These are phyloP conservation scores for Tineola bisselliella DNA, from an alignment of 2,888 invertebrate species.

Conservation along the genomic window DNA sequence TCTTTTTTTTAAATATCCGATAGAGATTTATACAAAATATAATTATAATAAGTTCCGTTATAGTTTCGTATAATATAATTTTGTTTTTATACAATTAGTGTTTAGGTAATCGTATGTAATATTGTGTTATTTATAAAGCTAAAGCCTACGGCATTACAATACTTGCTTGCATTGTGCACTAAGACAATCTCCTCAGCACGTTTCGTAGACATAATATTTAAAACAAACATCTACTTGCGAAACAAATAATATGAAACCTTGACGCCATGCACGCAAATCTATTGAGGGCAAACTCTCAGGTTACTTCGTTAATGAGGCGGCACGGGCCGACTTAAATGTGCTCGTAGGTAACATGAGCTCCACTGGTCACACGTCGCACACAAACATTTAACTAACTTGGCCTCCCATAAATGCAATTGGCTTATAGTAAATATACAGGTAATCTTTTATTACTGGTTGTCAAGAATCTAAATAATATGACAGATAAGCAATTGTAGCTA, in stretches of 20 bases:
- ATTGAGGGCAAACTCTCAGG: slow-evolving; percentile 20
- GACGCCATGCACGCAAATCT: slow-evolving; percentile 24
- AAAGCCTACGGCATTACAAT: too few relatives aligned
- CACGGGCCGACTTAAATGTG: slow-evolving; percentile 29
- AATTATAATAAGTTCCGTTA: slow-evolving; percentile 8
- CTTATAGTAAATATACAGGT: neutral
- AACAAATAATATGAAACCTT: neutral
- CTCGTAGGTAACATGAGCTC: slow-evolving; percentile 33
- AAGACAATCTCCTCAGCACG: too few relatives aligned
- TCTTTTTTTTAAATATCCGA: slow-evolving; percentile 16
- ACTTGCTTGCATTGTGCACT: too few relatives aligned
- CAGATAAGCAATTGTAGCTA: slow-evolving; percentile 17
- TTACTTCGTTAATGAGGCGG: slow-evolving; percentile 50
- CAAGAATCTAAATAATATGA: slow-evolving; percentile 13
- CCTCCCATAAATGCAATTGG: neutral
- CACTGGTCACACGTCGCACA: slow-evolving; percentile 5
- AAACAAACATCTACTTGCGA: neutral
- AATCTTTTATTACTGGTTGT: neutral
- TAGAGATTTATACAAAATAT: slow-evolving; percentile 15
- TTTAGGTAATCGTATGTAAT: too few relatives aligned
- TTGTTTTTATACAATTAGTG: neutral
- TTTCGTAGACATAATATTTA: neutral
- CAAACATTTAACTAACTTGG: neutral
- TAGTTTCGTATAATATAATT: slow-evolving; percentile 11
- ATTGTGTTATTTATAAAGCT: too few relatives aligned